Evolutionary conservation across 2,113 vertebrate species (phyloP), one percentile per base, ranked within the genome.

Genomic region (Pica pica): DNA sequence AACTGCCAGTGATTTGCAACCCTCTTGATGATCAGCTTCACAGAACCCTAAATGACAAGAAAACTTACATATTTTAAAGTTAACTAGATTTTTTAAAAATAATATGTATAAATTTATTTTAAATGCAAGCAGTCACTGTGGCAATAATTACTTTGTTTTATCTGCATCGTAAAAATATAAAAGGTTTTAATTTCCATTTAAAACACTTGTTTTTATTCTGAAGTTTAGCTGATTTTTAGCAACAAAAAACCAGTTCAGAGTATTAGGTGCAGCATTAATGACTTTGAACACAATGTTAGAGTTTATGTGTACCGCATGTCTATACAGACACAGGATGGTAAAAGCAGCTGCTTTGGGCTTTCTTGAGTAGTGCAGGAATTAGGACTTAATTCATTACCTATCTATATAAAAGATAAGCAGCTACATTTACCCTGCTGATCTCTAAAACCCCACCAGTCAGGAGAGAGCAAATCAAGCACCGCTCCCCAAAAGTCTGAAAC

Each of bases 1-100:
- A 98, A 98, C 98, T 93, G 98, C 98, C 98, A 98, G 98, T 98
- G 98, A 99, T 99, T 98, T 98, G 98, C 98, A 98, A 98, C 98
- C 98, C 97, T 98, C 97, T 98, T 98, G 98, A 98, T 98, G 98
- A 99, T 99, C 98, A 98, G 98, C 98, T 98, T 98, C 97, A 98
- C 97, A 98, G 98, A 98, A 98, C 97, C 97, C 97, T 98, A 98
- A 98, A 98, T 98, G 98, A 98, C 97, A 98, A 98, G 97, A 98
- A 98, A 98, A 98, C 98, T 98, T 98, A 98, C 98, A 98, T 98
- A 98, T 98, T 98, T 98, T 98, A 98, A 98, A 98, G 98, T 98
- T 98, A 98, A 98, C 98, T 98, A 98, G 97, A 97, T 97, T 98
- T 98, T 98, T 97, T 68, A 28, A 11, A 97, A 98, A 98, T 98